phyloP scores from a whole-genome alignment of 2,888 invertebrate species.

The Mechanitis mazaeus region DNA sequence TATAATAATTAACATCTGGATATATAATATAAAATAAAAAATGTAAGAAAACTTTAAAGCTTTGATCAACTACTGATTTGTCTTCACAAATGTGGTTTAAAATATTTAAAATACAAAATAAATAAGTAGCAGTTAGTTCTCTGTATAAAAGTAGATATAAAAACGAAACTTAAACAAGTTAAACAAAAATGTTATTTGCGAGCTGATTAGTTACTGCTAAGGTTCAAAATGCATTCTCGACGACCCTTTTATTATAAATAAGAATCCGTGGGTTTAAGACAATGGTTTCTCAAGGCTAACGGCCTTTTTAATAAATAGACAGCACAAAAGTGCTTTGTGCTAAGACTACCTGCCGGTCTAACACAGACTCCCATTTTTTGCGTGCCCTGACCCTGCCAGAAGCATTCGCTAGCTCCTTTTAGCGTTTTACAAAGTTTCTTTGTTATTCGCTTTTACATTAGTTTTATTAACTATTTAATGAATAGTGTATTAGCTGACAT shows the following conservation, averaged over 20 bases:
- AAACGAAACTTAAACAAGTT: neutral
- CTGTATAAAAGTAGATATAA: too few relatives aligned
- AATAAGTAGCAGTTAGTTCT: too few relatives aligned
- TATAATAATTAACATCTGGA: too few relatives aligned
- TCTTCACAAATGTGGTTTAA: too few relatives aligned
- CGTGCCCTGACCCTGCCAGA: neutral
- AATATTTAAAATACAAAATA: too few relatives aligned
- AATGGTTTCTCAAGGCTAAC: constrained; percentile 6
- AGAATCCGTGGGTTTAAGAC: constrained; percentile 1
- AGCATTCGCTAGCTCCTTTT: constrained; percentile 1
- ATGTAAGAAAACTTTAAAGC: too few relatives aligned
- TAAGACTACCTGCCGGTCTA: constrained; percentile 3
- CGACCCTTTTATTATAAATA: neutral
- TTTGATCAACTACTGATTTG: too few relatives aligned
- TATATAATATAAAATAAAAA: too few relatives aligned
- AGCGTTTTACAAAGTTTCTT: neutral
- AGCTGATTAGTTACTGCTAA: constrained; percentile 5
- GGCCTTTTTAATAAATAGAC: constrained; percentile 6
- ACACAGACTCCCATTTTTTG: constrained; percentile 1
- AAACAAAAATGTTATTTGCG: neutral
- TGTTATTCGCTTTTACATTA: neutral
- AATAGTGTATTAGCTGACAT: too few relatives aligned
- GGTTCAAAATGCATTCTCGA: neutral
- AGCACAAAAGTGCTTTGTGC: constrained; percentile 6
- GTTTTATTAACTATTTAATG: too few relatives aligned